phyloP scores from a whole-genome alignment of 2,797 vertebrate species.

The Mico argentatus region DNA sequence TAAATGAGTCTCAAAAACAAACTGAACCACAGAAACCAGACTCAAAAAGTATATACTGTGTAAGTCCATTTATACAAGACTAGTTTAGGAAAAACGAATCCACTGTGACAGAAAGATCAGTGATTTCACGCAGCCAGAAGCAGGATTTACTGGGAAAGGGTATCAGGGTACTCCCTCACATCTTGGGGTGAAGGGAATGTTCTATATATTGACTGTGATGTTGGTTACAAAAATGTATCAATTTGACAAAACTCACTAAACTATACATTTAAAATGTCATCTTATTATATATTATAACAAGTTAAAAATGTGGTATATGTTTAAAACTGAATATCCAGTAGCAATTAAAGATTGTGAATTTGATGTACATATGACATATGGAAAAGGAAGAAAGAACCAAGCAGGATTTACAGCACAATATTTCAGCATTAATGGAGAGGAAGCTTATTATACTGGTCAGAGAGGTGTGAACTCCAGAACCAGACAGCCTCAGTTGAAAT shows the following conservation, averaged over 20 bases:
- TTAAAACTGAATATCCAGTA: not conserved
- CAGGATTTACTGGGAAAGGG: not conserved
- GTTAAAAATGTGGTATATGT: not conserved
- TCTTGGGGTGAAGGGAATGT: not conserved
- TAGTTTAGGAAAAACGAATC: not conserved
- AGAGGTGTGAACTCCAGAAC: not conserved
- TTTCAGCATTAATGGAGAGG: not conserved
- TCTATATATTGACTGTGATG: not conserved
- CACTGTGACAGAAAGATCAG: not conserved
- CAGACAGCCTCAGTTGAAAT: not conserved
- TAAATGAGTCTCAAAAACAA: not conserved
- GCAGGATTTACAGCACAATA: not conserved
- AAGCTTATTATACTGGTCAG: not conserved
- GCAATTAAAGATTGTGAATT: not conserved
- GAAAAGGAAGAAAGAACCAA: not conserved
- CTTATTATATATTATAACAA: not conserved
- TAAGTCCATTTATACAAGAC: not conserved
- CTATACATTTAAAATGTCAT: not conserved
- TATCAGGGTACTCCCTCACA: not conserved
- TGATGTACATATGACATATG: not conserved
- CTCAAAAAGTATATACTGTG: not conserved
- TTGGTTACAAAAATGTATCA: not conserved
- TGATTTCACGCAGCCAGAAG: not conserved
- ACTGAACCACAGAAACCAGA: not conserved
- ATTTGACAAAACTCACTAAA: not conserved